Evolutionary conservation across 2,888 invertebrate species (phyloP).

Genomic region (Archips crataeganus): DNA sequence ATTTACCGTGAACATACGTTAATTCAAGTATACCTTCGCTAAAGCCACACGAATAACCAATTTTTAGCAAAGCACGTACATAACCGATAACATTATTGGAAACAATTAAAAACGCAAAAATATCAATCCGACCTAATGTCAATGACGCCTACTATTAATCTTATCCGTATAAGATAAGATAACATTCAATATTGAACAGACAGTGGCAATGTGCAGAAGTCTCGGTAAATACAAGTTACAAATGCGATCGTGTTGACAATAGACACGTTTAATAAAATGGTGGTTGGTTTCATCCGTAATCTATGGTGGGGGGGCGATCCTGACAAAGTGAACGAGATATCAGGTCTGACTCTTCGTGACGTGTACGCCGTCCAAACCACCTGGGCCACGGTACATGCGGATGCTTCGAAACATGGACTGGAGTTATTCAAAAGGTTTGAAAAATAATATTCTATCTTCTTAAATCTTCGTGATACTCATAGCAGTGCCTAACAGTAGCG

Average conservation of each 20-base stretch:
- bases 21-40: background rate
- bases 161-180: constrained; percentile 1
- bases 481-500: background rate
- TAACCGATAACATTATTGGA: background rate
- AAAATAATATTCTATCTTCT: background rate
- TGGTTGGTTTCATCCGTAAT: background rate
- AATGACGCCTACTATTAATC: background rate
- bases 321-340: constrained; percentile 1
- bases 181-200: background rate
- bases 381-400: background rate
- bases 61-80: background rate
- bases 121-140: background rate
- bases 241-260: background rate
- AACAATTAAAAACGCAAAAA: constrained; percentile 4
- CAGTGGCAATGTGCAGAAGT: background rate
- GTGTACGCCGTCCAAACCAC: background rate
- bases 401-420: background rate
- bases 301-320: constrained; percentile 2
- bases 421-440: background rate
- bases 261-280: background rate
- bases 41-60: background rate
- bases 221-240: background rate
- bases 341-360: background rate
- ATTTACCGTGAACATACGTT: background rate
- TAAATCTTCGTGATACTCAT: background rate